These are phyloP conservation scores for Heliconius ethilla DNA, from an alignment of 2,888 invertebrate species.

Conservation along the genomic window DNA sequence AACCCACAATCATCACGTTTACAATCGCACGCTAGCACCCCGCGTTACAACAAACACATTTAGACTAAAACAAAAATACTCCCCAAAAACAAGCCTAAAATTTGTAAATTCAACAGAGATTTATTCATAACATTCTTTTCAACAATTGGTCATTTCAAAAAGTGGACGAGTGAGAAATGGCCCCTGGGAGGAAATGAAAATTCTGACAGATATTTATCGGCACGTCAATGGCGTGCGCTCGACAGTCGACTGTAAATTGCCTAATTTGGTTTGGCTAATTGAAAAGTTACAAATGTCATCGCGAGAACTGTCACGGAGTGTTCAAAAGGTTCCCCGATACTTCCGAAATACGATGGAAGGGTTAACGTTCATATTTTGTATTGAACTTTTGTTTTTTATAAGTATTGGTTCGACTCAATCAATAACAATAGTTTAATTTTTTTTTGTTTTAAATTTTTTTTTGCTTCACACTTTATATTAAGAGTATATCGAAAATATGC, in stretches of 20 bases:
- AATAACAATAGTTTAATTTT: too few relatives aligned
- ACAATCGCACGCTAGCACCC: too few relatives aligned
- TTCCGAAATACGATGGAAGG: background rate
- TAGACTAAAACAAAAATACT: too few relatives aligned
- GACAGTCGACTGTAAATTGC: slow-evolving; percentile 50
- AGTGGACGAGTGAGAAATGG: slow-evolving; percentile 53
- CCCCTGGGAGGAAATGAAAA: slow-evolving; percentile 56
- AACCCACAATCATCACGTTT: too few relatives aligned
- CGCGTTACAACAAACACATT: too few relatives aligned
- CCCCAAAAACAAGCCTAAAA: background rate
- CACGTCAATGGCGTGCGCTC: slow-evolving; percentile 51
- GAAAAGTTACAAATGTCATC: slow-evolving; percentile 42
- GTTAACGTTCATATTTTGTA: too few relatives aligned
- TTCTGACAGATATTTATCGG: slow-evolving; percentile 60
- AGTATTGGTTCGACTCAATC: too few relatives aligned
- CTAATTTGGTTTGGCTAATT: slow-evolving; percentile 49
- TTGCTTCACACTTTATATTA: too few relatives aligned
- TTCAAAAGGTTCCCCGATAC: background rate
- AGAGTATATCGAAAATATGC: too few relatives aligned
- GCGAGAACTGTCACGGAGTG: slow-evolving; percentile 4
- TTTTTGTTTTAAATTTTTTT: too few relatives aligned
- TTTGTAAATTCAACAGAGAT: slow-evolving; percentile 11
- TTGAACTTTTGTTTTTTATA: too few relatives aligned
- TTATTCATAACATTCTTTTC: slow-evolving; percentile 20
- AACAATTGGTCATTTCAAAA: slow-evolving; percentile 14